A percentile compares a stretch with the other conserved stretches of the same genome.
Evolutionary conservation across 2,888 invertebrate species (phyloP).

Genomic region (Lobophora halterata): DNA sequence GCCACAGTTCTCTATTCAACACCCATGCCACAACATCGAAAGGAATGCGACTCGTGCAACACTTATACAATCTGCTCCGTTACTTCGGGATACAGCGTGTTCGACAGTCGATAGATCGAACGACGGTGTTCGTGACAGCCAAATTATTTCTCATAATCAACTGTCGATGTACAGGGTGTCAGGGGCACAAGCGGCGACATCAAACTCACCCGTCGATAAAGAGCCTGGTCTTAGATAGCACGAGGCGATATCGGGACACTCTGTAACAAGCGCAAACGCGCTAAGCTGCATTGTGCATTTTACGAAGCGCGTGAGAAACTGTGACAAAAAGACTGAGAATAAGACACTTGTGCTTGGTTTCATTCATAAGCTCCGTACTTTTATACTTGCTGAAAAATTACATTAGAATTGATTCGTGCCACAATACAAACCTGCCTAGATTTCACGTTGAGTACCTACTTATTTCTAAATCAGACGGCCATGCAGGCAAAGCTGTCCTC

Average conservation of each 20-base stretch:
- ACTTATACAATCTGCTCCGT: not conserved
- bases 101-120: slow-evolving; percentile 11
- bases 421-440: no score
- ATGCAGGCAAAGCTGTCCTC: no score
- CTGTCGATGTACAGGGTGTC: slow-evolving; percentile 8
- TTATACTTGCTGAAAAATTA: no score
- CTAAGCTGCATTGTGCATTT: slow-evolving; percentile 32
- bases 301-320: slow-evolving; percentile 2
- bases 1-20: not conserved
- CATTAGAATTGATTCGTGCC: no score
- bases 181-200: slow-evolving; percentile 38
- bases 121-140: not conserved
- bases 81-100: slow-evolving; percentile 1
- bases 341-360: no score
- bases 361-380: no score
- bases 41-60: slow-evolving; percentile 6
- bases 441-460: no score
- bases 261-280: slow-evolving; percentile 62
- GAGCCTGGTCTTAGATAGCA: slow-evolving; percentile 55
- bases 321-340: slow-evolving; percentile 5
- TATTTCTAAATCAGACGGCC: no score
- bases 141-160: slow-evolving; percentile 5
- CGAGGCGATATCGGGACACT: slow-evolving; percentile 63
- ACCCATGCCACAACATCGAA: slow-evolving; percentile 12
- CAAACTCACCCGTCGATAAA: slow-evolving; percentile 68